Evolutionary conservation across 2,113 vertebrate genomes (phyloP), one percentile per base, ranked within the genome.

Genomic region (Narcine bancroftii): DNA sequence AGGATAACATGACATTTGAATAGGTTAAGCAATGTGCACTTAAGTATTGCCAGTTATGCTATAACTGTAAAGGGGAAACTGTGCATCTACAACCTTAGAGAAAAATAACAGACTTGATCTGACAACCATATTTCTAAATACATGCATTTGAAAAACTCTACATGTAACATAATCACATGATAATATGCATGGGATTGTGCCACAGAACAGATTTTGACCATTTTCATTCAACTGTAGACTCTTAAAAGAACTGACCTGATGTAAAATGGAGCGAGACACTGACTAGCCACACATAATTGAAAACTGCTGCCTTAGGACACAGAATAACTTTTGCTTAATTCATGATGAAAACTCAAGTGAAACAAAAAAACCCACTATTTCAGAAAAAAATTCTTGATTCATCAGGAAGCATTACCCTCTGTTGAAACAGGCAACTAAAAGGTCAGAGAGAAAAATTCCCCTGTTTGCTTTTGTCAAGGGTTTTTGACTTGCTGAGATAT

Each of bases 401-500:
- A 96, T 97, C 95, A 96, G 94, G 94, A 95, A 96, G 95, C 96
- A 97, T 96, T 97, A 96, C 96, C n/a, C 96, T 96, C 95, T 94
- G 95, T 95, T 97, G 96, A 97, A 97, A 95, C 96, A 97, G 96
- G 96, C 96, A 96, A 95, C 95, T 96, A 95, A 97, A 97, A 97
- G 96, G 96, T 97, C 96, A 97, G 63, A 26, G 89, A 91, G 65
- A 93, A 95, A 95, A 96, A 96, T 97, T 97, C 96, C 96, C 96
- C 93, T 96, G 95, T 96, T 95, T 97, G 96, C 96, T 97, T 97
- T 97, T 96, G 96, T 97, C 96, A 97, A 96, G 96, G 96, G 96
- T 97, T 97, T 97, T 97, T 97, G 96, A 97, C 96, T 97, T 97
- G 95, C 95, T 95, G 96, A 96, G 96, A 96, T 97, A 96, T 96